Base-by-base conservation (phyloP, 2,797 vertebrate genomes). In the Sphenodon punctatus region DNA sequence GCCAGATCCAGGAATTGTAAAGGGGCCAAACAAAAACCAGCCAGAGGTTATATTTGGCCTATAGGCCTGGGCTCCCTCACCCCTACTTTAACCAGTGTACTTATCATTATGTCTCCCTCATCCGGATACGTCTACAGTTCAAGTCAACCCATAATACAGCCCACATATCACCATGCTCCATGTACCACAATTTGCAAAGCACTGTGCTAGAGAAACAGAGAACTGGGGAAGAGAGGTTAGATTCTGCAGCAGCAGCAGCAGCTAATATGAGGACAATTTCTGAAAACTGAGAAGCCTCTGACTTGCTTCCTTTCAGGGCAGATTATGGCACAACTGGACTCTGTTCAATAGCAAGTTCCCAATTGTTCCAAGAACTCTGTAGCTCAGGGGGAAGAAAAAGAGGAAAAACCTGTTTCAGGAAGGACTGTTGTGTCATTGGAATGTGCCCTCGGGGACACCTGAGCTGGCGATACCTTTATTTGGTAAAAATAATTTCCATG, bases 401-500 rank as follows among this genome's bases (percentile, higher is more conserved):
- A 91, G 78, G 72, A 83, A 92, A 88, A 71, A 73, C 80, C 56
- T 91, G 74, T 90, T 89, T 93, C 78, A 79, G 89, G 85, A 90
- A 79, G 22, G 61, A 30, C 72, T 75, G 58, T 73, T 79, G 38
- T 89, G 58, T 84, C 48, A 71, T 32, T 92, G 61, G 67, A 73
- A 70, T 80, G 70, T 67, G 67, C 55, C 68, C 71, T 68, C 34
- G 67, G 68, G 80, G 88, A 67, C 89, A 90, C 87, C 79, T 89
- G 91, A 89, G 75, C 80, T 80, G 79, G 58, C 66, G 89, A 69
- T 68, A 73, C 11, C 13, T 60, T 74, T 84, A 76, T 84, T 94
- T 93, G 85, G 92, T 92, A 91, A 89, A 94, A 94, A 89, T 92
- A 80, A 91, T 94, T 94, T 94, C 93, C 91, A 85, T 87, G 88